phyloP scores from a whole-genome alignment of 1,140 invertebrate species.

The Euwallacea similis region DNA sequence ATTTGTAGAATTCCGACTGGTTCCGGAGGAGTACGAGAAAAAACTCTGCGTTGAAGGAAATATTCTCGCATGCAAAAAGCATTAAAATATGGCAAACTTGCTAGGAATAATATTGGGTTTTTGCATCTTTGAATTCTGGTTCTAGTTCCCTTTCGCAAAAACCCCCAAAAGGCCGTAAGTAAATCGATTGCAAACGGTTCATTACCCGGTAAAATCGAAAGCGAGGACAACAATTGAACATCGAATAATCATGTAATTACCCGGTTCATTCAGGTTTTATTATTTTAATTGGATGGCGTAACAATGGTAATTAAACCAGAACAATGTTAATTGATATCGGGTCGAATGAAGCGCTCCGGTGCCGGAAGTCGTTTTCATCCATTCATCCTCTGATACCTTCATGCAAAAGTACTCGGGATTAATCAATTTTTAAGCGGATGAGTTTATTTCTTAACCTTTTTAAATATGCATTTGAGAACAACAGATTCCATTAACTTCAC shows the following conservation, averaged over 20 bases:
- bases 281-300: constrained; percentile 4
- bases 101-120: no score
- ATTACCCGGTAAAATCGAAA: background rate
- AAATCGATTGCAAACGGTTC: background rate
- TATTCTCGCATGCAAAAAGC: no score
- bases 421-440: background rate
- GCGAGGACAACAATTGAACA: background rate
- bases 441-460: background rate
- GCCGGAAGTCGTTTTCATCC: background rate
- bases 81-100: no score
- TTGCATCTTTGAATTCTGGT: no score
- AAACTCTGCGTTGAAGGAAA: no score
- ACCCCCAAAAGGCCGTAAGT: background rate
- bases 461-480: background rate
- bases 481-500: background rate
- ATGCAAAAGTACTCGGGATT: background rate
- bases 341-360: background rate
- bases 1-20: no score
- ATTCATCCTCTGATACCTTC: background rate
- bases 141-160: no score
- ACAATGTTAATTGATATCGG: constrained; percentile 5
- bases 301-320: background rate
- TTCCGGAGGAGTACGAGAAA: no score
- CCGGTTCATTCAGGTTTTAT: background rate
- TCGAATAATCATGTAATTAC: background rate